Conservation (phyloP, 2,113 vertebrate species). For the Shinisaurus crocodilurus region DNA sequence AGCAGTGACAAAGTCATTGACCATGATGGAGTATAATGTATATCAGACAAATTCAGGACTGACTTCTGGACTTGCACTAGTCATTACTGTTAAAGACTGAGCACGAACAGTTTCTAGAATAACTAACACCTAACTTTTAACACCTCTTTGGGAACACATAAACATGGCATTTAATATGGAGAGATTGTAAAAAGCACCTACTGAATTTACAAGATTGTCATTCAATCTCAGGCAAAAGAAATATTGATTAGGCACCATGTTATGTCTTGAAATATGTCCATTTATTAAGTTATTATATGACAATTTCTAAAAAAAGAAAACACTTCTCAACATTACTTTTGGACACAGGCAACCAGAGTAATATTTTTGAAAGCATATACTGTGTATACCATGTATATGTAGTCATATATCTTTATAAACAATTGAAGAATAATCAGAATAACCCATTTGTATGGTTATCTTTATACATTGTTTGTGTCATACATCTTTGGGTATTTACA, state of each 20-base stretch:
- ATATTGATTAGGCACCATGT: background rate
- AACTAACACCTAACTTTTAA: background rate
- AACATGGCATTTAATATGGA: background rate
- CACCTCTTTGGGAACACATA: background rate
- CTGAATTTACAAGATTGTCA: background rate
- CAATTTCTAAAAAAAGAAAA: background rate
- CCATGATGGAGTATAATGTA: background rate
- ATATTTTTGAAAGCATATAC: background rate
- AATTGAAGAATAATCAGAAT: background rate
- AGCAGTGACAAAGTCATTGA: constrained; percentile 38
- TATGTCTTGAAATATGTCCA: background rate
- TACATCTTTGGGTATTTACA: background rate
- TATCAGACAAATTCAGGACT: constrained; percentile 43
- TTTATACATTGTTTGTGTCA: background rate
- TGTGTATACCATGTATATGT: background rate
- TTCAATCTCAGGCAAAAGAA: background rate
- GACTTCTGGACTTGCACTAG: background rate
- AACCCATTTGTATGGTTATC: background rate
- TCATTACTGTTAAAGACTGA: background rate
- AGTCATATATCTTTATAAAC: background rate
- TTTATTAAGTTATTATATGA: background rate
- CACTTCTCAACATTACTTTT: background rate
- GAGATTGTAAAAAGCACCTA: background rate
- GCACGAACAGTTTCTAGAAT: background rate
- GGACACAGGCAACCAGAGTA: constrained; percentile 7